Conservation (phyloP, 2,888 invertebrate genomes). For the Drosophila conformis region DNA sequence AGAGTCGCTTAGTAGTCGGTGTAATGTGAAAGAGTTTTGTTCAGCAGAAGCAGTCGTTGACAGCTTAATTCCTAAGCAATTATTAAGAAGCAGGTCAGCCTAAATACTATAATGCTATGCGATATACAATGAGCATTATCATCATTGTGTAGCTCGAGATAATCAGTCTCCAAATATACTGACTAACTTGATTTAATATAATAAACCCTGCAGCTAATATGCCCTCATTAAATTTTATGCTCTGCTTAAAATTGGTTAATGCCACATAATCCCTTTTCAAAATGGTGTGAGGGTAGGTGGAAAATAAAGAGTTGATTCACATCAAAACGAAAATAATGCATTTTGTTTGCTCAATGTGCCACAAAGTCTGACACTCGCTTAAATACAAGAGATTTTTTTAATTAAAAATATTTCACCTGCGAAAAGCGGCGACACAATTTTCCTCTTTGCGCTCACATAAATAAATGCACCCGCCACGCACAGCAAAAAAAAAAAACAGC, state of each 20-base stretch:
- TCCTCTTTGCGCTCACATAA: slow-evolving; percentile 69
- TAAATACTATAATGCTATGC: not conserved
- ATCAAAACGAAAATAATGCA: slow-evolving; percentile 41
- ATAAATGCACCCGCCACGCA: slow-evolving; percentile 71
- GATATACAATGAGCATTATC: not conserved
- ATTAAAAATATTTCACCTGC: slow-evolving; percentile 79
- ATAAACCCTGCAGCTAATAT: slow-evolving; percentile 26
- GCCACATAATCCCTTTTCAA: slow-evolving; percentile 42
- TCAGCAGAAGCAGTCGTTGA: not conserved
- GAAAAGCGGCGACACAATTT: slow-evolving; percentile 69
- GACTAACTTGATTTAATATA: slow-evolving; percentile 10
- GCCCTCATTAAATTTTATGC: slow-evolving; percentile 28
- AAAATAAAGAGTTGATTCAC: not conserved
- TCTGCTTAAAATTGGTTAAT: slow-evolving; percentile 50
- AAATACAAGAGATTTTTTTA: slow-evolving; percentile 79
- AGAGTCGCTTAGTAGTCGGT: not conserved
- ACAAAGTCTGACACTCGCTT: slow-evolving; percentile 65
- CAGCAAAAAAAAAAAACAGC: slow-evolving; percentile 32
- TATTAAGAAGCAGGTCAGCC: not conserved
- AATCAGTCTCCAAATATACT: not conserved
- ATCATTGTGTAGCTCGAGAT: not conserved
- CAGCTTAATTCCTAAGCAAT: not conserved
- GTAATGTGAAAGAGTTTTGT: not conserved
- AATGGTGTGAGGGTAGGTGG: slow-evolving; percentile 3
- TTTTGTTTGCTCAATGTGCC: slow-evolving; percentile 37